phyloP scores from a whole-genome alignment of 92 coral and sea anemone species.

The Epizoanthus scotinus region DNA sequence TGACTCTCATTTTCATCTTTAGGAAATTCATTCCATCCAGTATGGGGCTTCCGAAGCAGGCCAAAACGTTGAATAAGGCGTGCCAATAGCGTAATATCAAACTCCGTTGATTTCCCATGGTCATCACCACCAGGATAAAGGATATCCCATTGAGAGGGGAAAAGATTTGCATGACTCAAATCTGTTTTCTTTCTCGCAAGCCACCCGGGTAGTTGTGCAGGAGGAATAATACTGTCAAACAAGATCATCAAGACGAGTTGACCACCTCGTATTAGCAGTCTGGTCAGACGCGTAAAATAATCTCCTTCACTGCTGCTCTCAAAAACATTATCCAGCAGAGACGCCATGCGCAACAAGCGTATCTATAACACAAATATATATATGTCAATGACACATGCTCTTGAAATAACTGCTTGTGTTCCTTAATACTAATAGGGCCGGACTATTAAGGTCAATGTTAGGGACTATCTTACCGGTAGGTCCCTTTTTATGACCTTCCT shows the following conservation, averaged over 20 bases:
- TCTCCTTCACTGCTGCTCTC: not conserved
- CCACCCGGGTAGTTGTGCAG: not conserved
- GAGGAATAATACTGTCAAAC: not conserved
- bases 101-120: not conserved
- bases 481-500: no score
- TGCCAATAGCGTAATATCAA: conserved; percentile 1
- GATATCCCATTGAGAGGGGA: not conserved
- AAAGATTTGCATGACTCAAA: not conserved
- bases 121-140: not conserved
- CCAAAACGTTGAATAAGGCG: not conserved
- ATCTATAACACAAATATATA: not conserved
- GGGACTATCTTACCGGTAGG: no score
- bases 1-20: not conserved
- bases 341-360: not conserved
- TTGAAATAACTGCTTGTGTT: no score
- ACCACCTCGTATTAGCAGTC: conserved; percentile 3
- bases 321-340: not conserved
- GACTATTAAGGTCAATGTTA: no score
- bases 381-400: not conserved
- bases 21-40: conserved; percentile 11
- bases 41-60: not conserved
- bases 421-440: no score
- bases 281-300: not conserved
- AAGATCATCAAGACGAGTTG: not conserved
- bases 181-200: not conserved